Evolutionary conservation across 1,140 invertebrate genomes (phyloP).

Genomic region (Pristionchus pacificus): DNA sequence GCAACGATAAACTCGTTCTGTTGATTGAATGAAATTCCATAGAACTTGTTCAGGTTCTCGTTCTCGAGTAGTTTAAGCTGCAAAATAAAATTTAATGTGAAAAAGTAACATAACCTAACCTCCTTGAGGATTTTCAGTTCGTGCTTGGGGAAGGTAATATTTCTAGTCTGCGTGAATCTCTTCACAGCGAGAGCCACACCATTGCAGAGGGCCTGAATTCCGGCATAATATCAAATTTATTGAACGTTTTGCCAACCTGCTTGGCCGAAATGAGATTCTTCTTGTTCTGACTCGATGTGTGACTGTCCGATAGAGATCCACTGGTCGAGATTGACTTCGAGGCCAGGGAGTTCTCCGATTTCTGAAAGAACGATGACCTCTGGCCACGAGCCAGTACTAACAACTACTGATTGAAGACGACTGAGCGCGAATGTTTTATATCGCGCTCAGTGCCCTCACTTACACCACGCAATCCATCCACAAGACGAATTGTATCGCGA

Average conservation of each 20-base stretch:
- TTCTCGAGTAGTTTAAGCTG: slow-evolving; percentile 54
- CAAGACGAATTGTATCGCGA: slow-evolving; percentile 45
- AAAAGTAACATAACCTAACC: slow-evolving; percentile 28
- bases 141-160: slow-evolving; percentile 51
- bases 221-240: neutral
- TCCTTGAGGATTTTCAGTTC: slow-evolving; percentile 51
- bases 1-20: slow-evolving; percentile 56
- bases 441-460: too few species aligned
- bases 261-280: slow-evolving; percentile 21
- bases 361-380: slow-evolving; percentile 42
- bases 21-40: slow-evolving; percentile 57
- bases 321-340: slow-evolving; percentile 26
- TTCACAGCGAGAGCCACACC: slow-evolving; percentile 34
- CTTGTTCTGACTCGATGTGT: slow-evolving; percentile 16
- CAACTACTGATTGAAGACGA: too few species aligned
- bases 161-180: slow-evolving; percentile 48
- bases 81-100: slow-evolving; percentile 32
- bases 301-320: slow-evolving; percentile 24
- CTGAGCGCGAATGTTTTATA: too few species aligned
- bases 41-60: slow-evolving; percentile 57
- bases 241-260: slow-evolving; percentile 12
- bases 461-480: too few species aligned
- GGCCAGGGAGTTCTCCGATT: slow-evolving; percentile 39
- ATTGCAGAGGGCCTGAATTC: slow-evolving; percentile 6
- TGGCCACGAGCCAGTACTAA: too few species aligned